phyloP scores from a whole-genome alignment of 2,113 vertebrate genomes.

The Cygnus atratus region DNA sequence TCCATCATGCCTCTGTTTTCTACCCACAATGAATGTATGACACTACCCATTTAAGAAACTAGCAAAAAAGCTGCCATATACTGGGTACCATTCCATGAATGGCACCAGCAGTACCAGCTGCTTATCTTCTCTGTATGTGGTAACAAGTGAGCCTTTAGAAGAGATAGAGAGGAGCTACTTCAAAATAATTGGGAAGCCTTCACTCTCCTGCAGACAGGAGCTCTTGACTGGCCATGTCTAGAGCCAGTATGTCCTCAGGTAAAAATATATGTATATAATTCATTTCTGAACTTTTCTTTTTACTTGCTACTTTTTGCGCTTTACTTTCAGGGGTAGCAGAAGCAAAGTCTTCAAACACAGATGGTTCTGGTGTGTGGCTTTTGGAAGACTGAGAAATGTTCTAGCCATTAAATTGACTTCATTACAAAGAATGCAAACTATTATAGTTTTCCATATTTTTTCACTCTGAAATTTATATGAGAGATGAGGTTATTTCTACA shows the following conservation, averaged over 20 bases:
- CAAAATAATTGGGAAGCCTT: neutral
- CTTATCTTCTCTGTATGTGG: neutral
- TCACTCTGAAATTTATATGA: neutral
- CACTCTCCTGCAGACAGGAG: neutral
- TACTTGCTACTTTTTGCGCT: neutral
- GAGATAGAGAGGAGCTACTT: neutral
- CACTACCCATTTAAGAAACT: neutral
- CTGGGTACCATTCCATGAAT: neutral
- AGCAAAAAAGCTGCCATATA: neutral
- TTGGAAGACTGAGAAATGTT: neutral
- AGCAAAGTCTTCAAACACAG: neutral
- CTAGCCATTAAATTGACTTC: neutral
- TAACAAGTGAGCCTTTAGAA: neutral
- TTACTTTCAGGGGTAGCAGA: neutral
- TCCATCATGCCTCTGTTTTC: neutral
- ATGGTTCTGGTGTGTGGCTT: neutral
- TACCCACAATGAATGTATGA: neutral
- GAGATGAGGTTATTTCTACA: neutral
- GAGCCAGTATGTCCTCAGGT: neutral
- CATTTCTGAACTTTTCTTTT: neutral
- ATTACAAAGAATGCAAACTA: too few species aligned
- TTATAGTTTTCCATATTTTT: neutral
- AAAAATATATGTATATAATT: neutral
- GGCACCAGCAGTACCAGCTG: neutral
- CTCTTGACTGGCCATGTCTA: neutral